Conservation (phyloP, 2,113 vertebrate genomes). For the Gracilinanus agilis region DNA sequence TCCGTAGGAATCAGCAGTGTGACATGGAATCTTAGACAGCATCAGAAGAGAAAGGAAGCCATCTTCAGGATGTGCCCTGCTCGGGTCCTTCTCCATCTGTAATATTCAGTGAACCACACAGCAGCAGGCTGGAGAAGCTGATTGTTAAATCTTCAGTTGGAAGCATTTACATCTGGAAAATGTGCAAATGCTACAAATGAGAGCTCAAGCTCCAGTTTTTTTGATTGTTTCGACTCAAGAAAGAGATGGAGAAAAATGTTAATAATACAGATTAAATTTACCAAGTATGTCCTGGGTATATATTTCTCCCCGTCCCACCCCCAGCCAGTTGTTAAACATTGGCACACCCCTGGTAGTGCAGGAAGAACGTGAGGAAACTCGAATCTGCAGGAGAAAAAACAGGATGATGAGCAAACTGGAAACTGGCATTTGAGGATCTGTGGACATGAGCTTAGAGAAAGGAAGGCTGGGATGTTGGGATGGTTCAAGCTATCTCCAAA, state of each 20-base stretch:
- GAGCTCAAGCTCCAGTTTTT: not conserved
- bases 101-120: no score
- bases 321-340: not conserved
- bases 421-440: not conserved
- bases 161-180: not conserved
- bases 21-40: not conserved
- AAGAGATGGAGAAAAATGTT: not conserved
- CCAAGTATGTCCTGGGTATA: not conserved
- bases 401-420: not conserved
- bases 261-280: not conserved
- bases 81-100: not conserved
- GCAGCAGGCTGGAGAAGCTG: not conserved
- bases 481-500: no score
- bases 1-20: not conserved
- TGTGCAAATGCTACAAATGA: not conserved
- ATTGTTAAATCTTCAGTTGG: not conserved
- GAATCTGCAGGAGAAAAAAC: not conserved
- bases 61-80: not conserved
- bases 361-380: not conserved
- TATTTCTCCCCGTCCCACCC: no score
- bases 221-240: not conserved
- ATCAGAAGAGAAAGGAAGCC: not conserved
- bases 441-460: not conserved
- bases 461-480: no score
- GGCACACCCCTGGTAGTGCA: not conserved